Base-by-base conservation (phyloP, 2,797 vertebrate genomes). In the Amblyraja radiata region DNA sequence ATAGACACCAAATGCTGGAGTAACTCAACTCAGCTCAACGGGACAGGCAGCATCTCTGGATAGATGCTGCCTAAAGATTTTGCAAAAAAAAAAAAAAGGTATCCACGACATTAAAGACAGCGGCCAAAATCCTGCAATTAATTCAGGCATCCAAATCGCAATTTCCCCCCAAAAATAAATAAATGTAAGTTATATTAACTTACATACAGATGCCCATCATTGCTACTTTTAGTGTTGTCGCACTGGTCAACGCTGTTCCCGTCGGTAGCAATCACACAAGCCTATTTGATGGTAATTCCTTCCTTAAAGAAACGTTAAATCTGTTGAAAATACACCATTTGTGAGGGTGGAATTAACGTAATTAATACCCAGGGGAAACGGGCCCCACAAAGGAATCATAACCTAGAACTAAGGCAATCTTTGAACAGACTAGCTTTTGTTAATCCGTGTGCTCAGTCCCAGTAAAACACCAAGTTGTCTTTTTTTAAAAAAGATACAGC, bases 161-260 rank as follows among this genome's bases (percentile, higher is more conserved):
- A 32, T 54, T 7, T 0, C 71, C 71, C 18, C 23, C 6, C 71
- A 7, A 54, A 54, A 46, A 54, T 1, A 36, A 18, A 9, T 11
- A 36, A 88, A n/a, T 36, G 18, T 23, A 36, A 88, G 21, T 88
- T 88, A 32, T 68, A 65, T 86, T 86, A 63, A 86, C 83, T 86
- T 86, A 86, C 83, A 86, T 32, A 58, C 61, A 14, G 58, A 63
- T 14, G 83, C 63, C 63, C 83, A 63, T 86, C 9, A 13, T 84
- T 46, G 46, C 46, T n/a, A 61, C 61, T 28, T 54, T 54, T 14
- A 7, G 16, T 36, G n/a, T 88, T 21, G n/a, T 61, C 11, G 7
- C 10, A 2, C 6, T 32, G 5, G 65, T 2, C 1, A 21, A 28
- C 14, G 10, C n/a, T 36, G 14, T 68, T 88, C n/a, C n/a, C 18